Conservation (phyloP, 2,888 invertebrate genomes). For the Mesodorylaimus sp. region DNA sequence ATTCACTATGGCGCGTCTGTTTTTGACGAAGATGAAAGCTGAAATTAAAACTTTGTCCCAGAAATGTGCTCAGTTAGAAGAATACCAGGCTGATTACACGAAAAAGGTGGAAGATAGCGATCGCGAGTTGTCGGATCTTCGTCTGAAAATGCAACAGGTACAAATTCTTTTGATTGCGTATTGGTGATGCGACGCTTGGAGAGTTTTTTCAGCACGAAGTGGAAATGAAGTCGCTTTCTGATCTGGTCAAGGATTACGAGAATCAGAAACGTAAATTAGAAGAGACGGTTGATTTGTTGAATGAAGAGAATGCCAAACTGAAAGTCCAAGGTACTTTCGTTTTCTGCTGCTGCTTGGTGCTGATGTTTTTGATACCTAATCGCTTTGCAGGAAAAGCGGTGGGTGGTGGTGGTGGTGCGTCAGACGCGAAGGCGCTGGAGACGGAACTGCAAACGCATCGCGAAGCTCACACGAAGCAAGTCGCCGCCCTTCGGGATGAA, state of each 20-base stretch:
- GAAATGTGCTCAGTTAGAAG: conserved; percentile 46
- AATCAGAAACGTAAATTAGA: conserved; percentile 78
- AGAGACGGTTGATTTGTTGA: conserved; percentile 72
- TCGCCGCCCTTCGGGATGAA: conserved; percentile 76
- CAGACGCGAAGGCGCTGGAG: no score
- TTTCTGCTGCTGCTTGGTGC: background rate
- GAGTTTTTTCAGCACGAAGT: conserved; percentile 58
- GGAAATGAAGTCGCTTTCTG: conserved; percentile 76
- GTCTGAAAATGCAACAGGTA: conserved; percentile 53
- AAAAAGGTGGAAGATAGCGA: conserved; percentile 80
- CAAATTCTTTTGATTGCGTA: conserved; percentile 4
- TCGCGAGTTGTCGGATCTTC: conserved; percentile 71
- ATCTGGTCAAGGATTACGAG: conserved; percentile 84
- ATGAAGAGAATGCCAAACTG: conserved; percentile 79
- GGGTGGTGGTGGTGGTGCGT: no score
- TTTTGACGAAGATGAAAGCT: conserved; percentile 91
- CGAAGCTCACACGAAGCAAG: conserved; percentile 67
- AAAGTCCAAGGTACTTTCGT: conserved; percentile 44
- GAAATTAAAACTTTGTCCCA: conserved; percentile 85
- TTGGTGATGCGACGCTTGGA: no score
- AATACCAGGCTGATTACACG: conserved; percentile 66
- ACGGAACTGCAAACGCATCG: conserved; percentile 83
- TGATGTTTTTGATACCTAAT: no score
- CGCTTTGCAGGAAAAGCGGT: no score
- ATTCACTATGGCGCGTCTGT: conserved; percentile 88